These are phyloP conservation scores for Pogonus chalceus DNA, from an alignment of 1,140 invertebrate species.

Conservation along the genomic window DNA sequence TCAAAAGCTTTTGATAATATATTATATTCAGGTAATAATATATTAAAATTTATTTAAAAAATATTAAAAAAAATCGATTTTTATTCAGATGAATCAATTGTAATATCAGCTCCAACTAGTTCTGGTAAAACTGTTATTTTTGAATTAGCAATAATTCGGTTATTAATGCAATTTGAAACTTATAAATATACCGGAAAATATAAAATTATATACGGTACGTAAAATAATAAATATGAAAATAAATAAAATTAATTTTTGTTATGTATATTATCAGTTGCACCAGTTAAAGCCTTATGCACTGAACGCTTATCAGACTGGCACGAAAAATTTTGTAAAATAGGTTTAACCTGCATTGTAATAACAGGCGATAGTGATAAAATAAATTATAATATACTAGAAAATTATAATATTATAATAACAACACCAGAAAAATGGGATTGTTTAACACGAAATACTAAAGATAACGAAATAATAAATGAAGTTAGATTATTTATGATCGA, in stretches of 20 bases:
- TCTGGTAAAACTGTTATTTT: conserved; percentile 76
- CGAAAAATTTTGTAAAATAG: conserved; percentile 52
- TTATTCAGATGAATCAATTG: conserved; percentile 57
- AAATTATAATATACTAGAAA: conserved; percentile 42
- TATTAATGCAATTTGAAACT: conserved; percentile 44
- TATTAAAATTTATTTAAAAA: conserved; percentile 11
- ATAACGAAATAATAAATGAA: conserved; percentile 53
- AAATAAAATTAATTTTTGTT: conserved; percentile 4
- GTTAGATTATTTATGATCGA: conserved; percentile 62
- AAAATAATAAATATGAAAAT: neutral
- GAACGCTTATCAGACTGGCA: conserved; percentile 64
- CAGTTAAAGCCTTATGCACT: conserved; percentile 67
- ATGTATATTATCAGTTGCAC: conserved; percentile 52
- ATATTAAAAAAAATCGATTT: conserved; percentile 13
- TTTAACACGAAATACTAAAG: conserved; percentile 51
- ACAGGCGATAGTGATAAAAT: conserved; percentile 65
- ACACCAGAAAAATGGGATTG: conserved; percentile 83
- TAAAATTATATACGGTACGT: conserved; percentile 58
- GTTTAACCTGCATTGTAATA: conserved; percentile 54
- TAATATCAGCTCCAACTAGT: conserved; percentile 68
- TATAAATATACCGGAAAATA: conserved; percentile 33
- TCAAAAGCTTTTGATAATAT: conserved; percentile 57
- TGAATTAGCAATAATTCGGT: conserved; percentile 63
- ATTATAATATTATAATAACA: conserved; percentile 56
- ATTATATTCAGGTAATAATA: conserved; percentile 47